Evolutionary conservation across 2,888 invertebrate species (phyloP).

Genomic region (Cantharis flavilabris): DNA sequence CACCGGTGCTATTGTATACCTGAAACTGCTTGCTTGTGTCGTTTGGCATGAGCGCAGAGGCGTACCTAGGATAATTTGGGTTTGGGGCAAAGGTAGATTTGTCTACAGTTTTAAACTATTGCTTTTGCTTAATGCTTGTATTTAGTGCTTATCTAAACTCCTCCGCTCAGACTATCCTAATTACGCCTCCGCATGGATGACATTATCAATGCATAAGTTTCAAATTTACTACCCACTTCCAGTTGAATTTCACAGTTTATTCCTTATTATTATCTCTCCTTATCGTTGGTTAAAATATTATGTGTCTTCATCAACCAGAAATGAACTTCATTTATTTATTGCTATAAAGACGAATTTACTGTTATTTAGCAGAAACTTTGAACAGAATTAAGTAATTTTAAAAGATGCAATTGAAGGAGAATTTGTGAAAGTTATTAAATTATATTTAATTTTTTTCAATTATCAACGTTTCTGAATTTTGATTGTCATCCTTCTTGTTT

Average conservation of each 20-base stretch:
- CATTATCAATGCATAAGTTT: background rate
- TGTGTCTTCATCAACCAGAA: no score
- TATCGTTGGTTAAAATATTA: no score
- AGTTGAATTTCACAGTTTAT: no score
- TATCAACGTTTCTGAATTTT: background rate
- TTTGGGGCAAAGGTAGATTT: background rate
- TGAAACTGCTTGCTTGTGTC: no score
- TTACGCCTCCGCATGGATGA: background rate
- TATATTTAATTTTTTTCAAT: background rate
- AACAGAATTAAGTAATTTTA: background rate
- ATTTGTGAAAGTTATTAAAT: background rate
- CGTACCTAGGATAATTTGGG: background rate
- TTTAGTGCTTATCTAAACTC: no score
- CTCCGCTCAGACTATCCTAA: background rate
- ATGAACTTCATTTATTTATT: no score
- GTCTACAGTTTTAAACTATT: background rate
- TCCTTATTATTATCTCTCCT: no score
- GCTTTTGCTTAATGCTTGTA: no score
- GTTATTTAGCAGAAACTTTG: background rate
- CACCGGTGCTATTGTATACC: no score
- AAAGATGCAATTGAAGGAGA: background rate
- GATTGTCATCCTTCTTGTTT: background rate
- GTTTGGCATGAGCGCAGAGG: background rate
- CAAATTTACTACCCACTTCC: background rate
- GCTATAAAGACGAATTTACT: no score